Base-by-base conservation (phyloP, 2,113 vertebrate species). In the Apaloderma vittatum region DNA sequence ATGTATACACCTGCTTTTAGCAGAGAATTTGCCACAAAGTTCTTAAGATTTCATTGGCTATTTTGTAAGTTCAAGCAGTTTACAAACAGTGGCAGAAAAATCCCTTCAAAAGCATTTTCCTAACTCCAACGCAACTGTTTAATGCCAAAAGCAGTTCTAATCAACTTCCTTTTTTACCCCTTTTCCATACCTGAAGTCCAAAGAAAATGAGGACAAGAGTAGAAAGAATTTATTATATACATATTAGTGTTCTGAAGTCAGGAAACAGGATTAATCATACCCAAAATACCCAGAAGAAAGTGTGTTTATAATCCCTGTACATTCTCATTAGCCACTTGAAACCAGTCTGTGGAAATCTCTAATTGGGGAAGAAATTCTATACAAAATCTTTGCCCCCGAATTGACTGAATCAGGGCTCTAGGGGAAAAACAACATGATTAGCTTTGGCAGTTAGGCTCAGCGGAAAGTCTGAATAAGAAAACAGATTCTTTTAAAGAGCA, bases 331-430 rank as follows among this genome's bases (percentile, higher is more conserved):
- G 87, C 70, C 58, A 91, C 71, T 91, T 95, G 90, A 95, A 97
- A 83, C 85, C 32, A 80, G 81, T 88, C 87, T 77, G 62, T 88
- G 81, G 90, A 94, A 96, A 90, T 88, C 90, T 94, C 88, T 97
- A 96, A 95, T 96, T 96, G 93, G 92, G 90, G 93, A 95, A 96
- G 94, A 96, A 97, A 94, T 86, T 96, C 90, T 95, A 55, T 95
- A 95, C 96, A 96, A 96, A 96, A 96, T 96, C 96, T 97, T 93
- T 96, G 93, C 96, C 93, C 96, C 94, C 24, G 85, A 92, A 97
- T 96, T 97, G 94, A 96, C 93, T 95, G 93, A 95, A 96, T 96
- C 81, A 94, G 92, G 82, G 51, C 96, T 95, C 93, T 88, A 88
- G 93, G 96, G 96, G 78, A 71, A 90, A 92, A 90, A 9, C 94